These are phyloP conservation scores for Acrossocheilus fasciatus DNA, from an alignment of 2,797 vertebrate species.

Conservation along the genomic window DNA sequence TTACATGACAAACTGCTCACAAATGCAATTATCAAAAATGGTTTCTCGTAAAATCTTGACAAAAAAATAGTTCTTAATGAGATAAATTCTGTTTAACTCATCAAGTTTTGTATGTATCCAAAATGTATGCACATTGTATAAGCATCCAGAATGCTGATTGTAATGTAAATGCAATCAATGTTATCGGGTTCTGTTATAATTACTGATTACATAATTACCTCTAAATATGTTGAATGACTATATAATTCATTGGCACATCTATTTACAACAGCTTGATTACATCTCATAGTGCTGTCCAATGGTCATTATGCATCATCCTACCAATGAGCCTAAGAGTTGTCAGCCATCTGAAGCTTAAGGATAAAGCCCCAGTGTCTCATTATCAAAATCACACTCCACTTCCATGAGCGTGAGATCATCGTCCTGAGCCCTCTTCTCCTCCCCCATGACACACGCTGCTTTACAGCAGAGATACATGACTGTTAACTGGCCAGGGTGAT, in stretches of 20 bases:
- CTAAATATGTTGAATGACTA: conserved; percentile 56
- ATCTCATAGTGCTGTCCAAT: conserved; percentile 74
- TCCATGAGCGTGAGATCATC: conserved; percentile 66
- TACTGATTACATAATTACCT: conserved; percentile 61
- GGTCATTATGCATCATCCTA: conserved; percentile 75
- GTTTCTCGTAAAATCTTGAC: background rate
- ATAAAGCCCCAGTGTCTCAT: conserved; percentile 73
- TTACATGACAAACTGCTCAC: background rate
- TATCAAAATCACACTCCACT: conserved; percentile 74
- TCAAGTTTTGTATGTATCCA: background rate
- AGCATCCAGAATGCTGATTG: conserved; percentile 18
- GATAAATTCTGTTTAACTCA: background rate
- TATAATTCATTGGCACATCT: conserved; percentile 58
- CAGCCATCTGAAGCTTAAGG: conserved; percentile 36
- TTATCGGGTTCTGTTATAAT: conserved; percentile 66
- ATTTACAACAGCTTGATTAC: conserved; percentile 16
- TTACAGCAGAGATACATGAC: conserved; percentile 82
- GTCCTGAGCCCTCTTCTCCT: conserved; percentile 74
- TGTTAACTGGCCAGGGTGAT: conserved; percentile 83
- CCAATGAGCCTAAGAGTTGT: conserved; percentile 66
- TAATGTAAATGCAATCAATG: conserved; percentile 49
- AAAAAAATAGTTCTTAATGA: conserved; percentile 5
- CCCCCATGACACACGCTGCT: conserved; percentile 66
- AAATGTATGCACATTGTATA: conserved; percentile 1
- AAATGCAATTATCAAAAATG: background rate